Evolutionary conservation across 1,140 invertebrate species (phyloP).

Genomic region (Notospermus geniculatus): DNA sequence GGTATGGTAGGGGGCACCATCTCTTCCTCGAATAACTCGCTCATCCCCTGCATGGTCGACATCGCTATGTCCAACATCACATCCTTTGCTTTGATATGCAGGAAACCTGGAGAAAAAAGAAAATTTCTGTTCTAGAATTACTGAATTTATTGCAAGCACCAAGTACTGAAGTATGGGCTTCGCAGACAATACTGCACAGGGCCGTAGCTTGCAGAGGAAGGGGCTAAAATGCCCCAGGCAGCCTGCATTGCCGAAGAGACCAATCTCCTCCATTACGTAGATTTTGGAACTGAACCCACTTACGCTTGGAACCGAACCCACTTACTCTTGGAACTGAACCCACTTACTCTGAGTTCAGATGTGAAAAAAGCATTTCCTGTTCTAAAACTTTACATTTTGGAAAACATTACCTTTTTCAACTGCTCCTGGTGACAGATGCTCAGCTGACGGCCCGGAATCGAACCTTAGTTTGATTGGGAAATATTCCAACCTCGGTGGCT

Average conservation of each 20-base stretch:
- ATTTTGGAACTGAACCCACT: too few relatives aligned
- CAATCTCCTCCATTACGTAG: too few relatives aligned
- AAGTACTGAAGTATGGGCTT: too few relatives aligned
- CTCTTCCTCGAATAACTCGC: constrained; percentile 84
- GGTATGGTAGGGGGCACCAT: constrained; percentile 75
- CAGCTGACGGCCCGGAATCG: neutral
- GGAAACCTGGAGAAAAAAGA: constrained; percentile 27
- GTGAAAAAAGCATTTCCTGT: constrained; percentile 11
- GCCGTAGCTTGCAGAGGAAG: too few relatives aligned
- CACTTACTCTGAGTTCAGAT: constrained; percentile 11
- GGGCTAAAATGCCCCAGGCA: too few relatives aligned
- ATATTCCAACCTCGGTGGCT: neutral
- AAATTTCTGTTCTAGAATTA: too few relatives aligned
- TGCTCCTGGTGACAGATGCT: neutral
- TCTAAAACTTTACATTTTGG: neutral
- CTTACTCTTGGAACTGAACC: too few relatives aligned
- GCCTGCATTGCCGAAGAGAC: too few relatives aligned
- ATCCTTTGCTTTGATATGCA: constrained; percentile 25
- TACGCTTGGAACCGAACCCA: too few relatives aligned
- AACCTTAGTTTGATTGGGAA: constrained; percentile 5
- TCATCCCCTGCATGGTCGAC: constrained; percentile 74
- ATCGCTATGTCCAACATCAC: constrained; percentile 64
- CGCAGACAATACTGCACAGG: too few relatives aligned
- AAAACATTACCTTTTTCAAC: neutral
- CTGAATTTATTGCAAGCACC: too few relatives aligned